These are phyloP conservation scores for Acipenser oxyrinchus DNA, from an alignment of 2,797 vertebrate species.

Conservation along the genomic window DNA sequence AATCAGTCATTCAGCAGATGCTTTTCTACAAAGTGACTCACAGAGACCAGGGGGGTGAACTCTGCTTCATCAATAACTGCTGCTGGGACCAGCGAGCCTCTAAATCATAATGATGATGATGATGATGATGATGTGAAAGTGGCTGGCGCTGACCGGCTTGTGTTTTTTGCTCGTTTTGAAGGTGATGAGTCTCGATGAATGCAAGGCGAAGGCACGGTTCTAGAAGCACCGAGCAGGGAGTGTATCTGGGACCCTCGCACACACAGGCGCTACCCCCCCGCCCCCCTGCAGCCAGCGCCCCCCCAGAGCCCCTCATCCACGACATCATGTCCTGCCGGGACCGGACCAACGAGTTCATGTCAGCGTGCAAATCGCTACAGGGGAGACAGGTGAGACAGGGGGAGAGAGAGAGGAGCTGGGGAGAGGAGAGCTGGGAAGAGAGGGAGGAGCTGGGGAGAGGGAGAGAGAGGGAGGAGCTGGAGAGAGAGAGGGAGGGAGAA, in stretches of 20 bases:
- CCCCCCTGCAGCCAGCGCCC: slow-evolving; percentile 23
- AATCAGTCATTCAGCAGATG: no score
- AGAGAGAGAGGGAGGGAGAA: no score
- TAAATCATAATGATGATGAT: no score
- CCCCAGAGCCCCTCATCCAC: slow-evolving; percentile 24
- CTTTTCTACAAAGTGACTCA: no score
- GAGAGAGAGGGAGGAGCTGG: no score
- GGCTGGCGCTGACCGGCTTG: not conserved
- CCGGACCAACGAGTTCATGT: slow-evolving; percentile 85
- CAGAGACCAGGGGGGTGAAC: no score
- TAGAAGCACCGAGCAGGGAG: slow-evolving; percentile 57
- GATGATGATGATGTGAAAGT: no score
- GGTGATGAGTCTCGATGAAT: slow-evolving; percentile 60
- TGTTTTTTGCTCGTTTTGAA: slow-evolving; percentile 27
- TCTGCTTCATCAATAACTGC: no score
- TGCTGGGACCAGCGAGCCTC: no score
- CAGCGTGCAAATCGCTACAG: slow-evolving; percentile 87
- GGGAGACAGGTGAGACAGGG: slow-evolving; percentile 79
- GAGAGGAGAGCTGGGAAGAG: no score
- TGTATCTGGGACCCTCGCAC: slow-evolving; percentile 59
- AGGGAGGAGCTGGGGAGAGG: no score
- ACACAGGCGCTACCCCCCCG: slow-evolving; percentile 43
- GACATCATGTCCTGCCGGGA: slow-evolving; percentile 85
- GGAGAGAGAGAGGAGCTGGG: no score
- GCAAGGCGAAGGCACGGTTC: slow-evolving; percentile 56